Evolutionary conservation across 2,797 vertebrate genomes (phyloP).

Genomic region (Thaleichthys pacificus): DNA sequence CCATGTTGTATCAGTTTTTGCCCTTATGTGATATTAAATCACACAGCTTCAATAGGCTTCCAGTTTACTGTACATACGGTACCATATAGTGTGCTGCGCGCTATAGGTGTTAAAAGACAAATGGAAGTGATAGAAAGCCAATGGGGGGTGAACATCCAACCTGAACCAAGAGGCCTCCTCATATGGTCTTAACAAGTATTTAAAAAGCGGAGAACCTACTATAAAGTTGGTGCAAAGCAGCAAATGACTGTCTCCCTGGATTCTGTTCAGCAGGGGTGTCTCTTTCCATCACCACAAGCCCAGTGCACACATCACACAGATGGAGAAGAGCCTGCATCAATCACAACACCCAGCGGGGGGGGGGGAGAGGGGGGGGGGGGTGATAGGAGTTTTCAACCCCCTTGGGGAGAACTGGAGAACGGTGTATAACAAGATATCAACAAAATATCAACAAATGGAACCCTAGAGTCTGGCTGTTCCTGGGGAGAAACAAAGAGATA

Average conservation of each 20-base stretch:
- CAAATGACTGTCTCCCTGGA: conserved; percentile 53
- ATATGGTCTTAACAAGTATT: conserved; percentile 14
- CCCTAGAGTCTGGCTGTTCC: conserved; percentile 36
- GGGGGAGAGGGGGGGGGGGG: conserved; percentile 44
- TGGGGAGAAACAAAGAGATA: conserved; percentile 24
- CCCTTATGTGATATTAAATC: not conserved
- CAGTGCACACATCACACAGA: conserved; percentile 58
- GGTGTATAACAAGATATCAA: conserved; percentile 34
- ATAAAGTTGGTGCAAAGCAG: conserved; percentile 33
- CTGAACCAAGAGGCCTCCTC: no score
- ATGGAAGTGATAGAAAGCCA: no score
- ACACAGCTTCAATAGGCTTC: no score
- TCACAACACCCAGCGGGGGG: conserved; percentile 51
- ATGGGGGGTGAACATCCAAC: no score
- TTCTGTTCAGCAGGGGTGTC: conserved; percentile 56
- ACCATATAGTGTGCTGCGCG: no score
- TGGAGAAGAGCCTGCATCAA: conserved; percentile 55
- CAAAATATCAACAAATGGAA: conserved; percentile 60
- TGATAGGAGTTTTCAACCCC: conserved; percentile 33
- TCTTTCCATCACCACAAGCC: conserved; percentile 60
- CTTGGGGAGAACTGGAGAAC: conserved; percentile 49
- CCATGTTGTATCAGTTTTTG: no score
- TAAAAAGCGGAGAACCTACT: conserved; percentile 45
- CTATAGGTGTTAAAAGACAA: no score
- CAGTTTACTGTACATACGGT: no score